A percentile compares a stretch with the other conserved stretches of the same genome.
Conservation (phyloP, 1,140 invertebrate species). For the Zelostemma sp. region DNA sequence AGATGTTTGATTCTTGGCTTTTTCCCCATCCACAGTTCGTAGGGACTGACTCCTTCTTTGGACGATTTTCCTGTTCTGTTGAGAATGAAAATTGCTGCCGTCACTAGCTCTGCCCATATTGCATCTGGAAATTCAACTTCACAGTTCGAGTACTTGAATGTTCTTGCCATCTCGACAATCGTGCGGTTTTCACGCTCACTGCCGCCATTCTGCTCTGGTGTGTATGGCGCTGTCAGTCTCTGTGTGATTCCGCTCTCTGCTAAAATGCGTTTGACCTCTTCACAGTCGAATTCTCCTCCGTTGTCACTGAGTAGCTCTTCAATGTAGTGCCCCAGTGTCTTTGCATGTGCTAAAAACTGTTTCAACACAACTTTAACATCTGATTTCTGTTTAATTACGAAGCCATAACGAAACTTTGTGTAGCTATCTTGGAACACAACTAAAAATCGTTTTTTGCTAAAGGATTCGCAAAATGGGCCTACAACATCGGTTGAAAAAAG, state of each 20-base stretch:
- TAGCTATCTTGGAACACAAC: slow-evolving; percentile 55
- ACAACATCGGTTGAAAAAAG: slow-evolving; percentile 52
- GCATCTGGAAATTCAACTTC: slow-evolving; percentile 31
- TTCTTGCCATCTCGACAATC: slow-evolving; percentile 57
- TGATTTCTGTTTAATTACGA: slow-evolving; percentile 52
- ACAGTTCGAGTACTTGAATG: slow-evolving; percentile 54
- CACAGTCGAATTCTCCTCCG: slow-evolving; percentile 39
- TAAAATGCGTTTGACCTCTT: slow-evolving; percentile 19
- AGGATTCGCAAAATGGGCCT: slow-evolving; percentile 21
- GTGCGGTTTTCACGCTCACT: slow-evolving; percentile 58
- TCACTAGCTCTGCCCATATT: slow-evolving; percentile 53
- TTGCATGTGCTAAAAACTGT: slow-evolving; percentile 26
- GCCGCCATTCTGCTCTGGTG: slow-evolving; percentile 57
- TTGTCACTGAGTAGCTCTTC: slow-evolving; percentile 35
- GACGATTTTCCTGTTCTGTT: slow-evolving; percentile 51
- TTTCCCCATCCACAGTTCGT: slow-evolving; percentile 44
- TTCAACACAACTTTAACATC: slow-evolving; percentile 40
- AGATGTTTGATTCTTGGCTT: slow-evolving; percentile 42
- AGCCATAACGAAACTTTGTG: slow-evolving; percentile 41
- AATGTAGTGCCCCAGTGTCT: slow-evolving; percentile 28
- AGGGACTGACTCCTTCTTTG: slow-evolving; percentile 42
- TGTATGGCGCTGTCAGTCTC: slow-evolving; percentile 52
- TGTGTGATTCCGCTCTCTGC: slow-evolving; percentile 45
- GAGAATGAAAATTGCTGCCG: slow-evolving; percentile 46
- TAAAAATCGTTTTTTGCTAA: slow-evolving; percentile 49